Evolutionary conservation across 2,888 invertebrate species (phyloP), one percentile per base, ranked within the genome.

Genomic region (Drosophila formosana): DNA sequence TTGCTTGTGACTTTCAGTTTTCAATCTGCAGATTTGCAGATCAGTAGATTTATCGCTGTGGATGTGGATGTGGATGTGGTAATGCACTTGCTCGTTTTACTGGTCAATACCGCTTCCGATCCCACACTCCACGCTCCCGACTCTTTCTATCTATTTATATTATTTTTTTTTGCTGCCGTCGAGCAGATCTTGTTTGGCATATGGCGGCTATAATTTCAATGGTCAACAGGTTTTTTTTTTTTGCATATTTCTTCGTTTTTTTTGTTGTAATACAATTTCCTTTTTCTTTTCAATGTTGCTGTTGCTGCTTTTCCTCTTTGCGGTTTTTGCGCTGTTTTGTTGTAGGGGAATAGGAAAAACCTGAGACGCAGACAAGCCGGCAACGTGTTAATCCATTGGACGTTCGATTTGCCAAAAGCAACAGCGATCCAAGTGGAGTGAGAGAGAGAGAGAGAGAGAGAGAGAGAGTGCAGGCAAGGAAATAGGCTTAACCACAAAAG

Each of bases 371-470:
- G 56, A 55, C 57, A 23, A 43, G 49, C 49, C 58, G 66, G 69
- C 67, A 74, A 78, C 51, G 82, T 85, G 75, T 79, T 79, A 82
- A 82, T 82, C 77, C 75, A 55, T 69, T 68, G 50, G 58, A 41
- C 52, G 62, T 78, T 83, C 75, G 68, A 82, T 78, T 82, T 87
- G 74, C 70, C 76, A 75, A 79, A 75, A 71, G 51, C 60, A 68
- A 69, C 41, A 18, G 18, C 18, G 18, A 0, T 1, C 1, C 18
- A 18, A 18, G 18, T 18, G 18, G 18, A 18, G 18, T 1, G 39
- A 32, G 13, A 13, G 47, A 18, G n/a, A 3, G 23, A 7, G 18
- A 18, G 18, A 18, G 1, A 18, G 18, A 18, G 18, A 18, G 1
- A 18, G 18, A 18, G 18, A 18, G 30, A 34, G 37, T 37, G 37